Percentiles rank a stretch among this genome's conserved stretches.
Evolutionary conservation across 2,797 vertebrate species (phyloP).

Genomic region (Platalea minor): DNA sequence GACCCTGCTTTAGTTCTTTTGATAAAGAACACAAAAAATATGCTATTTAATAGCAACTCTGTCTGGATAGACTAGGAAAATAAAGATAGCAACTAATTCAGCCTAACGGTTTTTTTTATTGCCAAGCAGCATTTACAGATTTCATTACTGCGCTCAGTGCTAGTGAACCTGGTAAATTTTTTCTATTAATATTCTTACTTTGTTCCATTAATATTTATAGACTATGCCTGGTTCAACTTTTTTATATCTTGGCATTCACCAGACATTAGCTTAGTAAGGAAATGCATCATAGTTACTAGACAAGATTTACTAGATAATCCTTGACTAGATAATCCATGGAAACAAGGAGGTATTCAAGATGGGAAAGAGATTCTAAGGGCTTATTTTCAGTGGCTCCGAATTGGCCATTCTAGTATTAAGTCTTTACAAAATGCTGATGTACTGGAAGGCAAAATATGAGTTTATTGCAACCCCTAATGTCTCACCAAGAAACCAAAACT

Average conservation of each 20-base stretch:
- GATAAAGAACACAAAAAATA: not conserved
- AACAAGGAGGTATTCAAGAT: not conserved
- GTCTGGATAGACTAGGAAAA: not conserved
- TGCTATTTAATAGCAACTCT: not conserved
- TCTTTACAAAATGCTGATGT: not conserved
- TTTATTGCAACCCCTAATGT: not conserved
- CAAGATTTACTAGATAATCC: not conserved
- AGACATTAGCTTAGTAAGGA: not conserved
- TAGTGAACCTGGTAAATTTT: not conserved
- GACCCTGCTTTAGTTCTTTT: not conserved
- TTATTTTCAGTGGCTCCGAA: not conserved
- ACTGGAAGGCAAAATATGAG: not conserved
- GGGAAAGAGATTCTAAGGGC: not conserved
- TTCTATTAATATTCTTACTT: not conserved
- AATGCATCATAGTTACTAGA: not conserved
- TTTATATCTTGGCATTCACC: not conserved
- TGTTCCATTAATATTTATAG: not conserved
- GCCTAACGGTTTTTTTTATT: fast-evolving
- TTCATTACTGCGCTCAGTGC: not conserved
- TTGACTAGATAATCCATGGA: not conserved
- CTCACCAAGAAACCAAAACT: not conserved
- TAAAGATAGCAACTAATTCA: not conserved
- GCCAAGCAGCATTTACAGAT: not conserved
- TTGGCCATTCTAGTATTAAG: not conserved
- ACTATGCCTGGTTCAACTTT: not conserved